Conservation (phyloP, 30 jellyfish, hydroid and myxozoan genomes). For the Turritopsis dohrnii region DNA sequence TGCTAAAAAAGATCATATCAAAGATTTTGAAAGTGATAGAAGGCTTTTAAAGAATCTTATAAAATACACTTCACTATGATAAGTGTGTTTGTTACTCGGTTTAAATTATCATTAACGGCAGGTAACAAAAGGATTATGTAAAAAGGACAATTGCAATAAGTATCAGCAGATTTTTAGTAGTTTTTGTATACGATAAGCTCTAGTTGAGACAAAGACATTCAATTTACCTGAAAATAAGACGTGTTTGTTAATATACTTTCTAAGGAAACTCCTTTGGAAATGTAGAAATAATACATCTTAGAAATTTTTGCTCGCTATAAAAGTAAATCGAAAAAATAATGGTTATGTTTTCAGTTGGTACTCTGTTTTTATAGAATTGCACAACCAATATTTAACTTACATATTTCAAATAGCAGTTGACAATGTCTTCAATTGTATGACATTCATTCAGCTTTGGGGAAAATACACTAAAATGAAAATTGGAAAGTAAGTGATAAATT, state of each 20-base stretch:
- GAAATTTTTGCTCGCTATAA: conserved; percentile 11
- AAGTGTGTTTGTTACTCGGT: too few relatives aligned
- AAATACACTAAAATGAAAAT: conserved; percentile 33
- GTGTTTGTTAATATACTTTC: conserved; percentile 18
- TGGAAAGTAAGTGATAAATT: not conserved
- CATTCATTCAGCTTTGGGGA: conserved; percentile 41
- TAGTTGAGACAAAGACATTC: not conserved
- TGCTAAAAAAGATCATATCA: conserved; percentile 39
- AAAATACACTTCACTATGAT: too few relatives aligned
- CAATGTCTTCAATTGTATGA: conserved; percentile 43
- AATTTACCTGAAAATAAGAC: conserved; percentile 27
- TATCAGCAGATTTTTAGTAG: not conserved
- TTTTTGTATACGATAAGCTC: not conserved
- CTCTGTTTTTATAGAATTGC: not conserved
- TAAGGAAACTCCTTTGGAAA: conserved; percentile 11
- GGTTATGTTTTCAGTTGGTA: not conserved
- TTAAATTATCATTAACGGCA: too few relatives aligned
- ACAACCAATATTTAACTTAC: conserved; percentile 23
- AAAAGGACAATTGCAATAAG: not conserved
- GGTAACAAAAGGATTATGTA: not conserved
- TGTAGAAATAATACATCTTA: conserved; percentile 7
- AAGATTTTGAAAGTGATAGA: not conserved
- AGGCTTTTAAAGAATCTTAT: too few relatives aligned
- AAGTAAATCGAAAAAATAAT: not conserved
- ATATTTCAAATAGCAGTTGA: conserved; percentile 35